phyloP scores from a whole-genome alignment of 2,888 invertebrate genomes.

The Caenorhabditis sp. region DNA sequence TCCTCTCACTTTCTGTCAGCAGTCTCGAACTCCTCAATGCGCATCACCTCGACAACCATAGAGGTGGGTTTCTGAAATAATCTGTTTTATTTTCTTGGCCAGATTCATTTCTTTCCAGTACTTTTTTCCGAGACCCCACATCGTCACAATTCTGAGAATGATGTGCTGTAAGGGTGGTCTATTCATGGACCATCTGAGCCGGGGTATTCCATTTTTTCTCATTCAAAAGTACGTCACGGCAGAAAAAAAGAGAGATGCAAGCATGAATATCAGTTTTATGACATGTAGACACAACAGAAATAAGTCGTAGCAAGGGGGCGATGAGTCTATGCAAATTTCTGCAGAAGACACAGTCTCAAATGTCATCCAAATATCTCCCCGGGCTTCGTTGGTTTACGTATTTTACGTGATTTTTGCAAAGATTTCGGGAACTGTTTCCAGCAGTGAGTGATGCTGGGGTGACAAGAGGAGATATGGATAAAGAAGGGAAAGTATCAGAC shows the following conservation, averaged over 20 bases:
- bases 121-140: constrained; percentile 8
- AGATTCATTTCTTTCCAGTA: constrained; percentile 9
- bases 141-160: constrained; percentile 7
- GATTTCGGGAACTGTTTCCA: constrained; percentile 46
- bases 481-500: constrained; percentile 33
- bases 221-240: constrained; percentile 46
- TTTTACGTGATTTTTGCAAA: constrained; percentile 60
- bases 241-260: constrained; percentile 14
- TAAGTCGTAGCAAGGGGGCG: neutral
- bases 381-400: constrained; percentile 16
- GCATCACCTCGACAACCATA: constrained; percentile 22
- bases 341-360: constrained; percentile 25
- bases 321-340: neutral
- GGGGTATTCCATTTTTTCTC: neutral
- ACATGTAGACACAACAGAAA: neutral
- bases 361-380: constrained; percentile 11
- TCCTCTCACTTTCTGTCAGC: constrained; percentile 17
- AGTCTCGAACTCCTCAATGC: constrained; percentile 34
- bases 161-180: constrained; percentile 12
- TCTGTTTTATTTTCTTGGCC: too few relatives aligned
- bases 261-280: constrained; percentile 24
- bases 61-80: constrained; percentile 34
- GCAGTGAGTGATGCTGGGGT: neutral
- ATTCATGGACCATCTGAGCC: constrained; percentile 41
- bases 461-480: neutral